Conservation (phyloP, 2,888 invertebrate genomes). For the Hyles lineata region DNA sequence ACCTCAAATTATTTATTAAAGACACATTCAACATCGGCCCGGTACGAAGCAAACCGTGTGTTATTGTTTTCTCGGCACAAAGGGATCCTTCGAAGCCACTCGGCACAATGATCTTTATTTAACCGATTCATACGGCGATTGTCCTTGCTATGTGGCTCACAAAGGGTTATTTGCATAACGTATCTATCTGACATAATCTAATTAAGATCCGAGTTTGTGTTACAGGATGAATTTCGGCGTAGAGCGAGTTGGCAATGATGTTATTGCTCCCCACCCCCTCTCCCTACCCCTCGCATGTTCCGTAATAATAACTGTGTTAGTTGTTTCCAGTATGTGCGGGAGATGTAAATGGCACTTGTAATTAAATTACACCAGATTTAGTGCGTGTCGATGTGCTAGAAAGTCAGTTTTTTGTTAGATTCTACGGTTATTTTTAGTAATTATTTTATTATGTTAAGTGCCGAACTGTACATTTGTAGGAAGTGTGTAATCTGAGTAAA, state of each 20-base stretch:
- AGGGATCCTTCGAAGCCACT: constrained; percentile 71
- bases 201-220: constrained; percentile 48
- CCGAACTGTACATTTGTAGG: neutral
- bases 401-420: neutral
- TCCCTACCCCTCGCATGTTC: neutral
- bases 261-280: constrained; percentile 2
- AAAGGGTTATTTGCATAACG: constrained; percentile 75
- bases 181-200: constrained; percentile 63
- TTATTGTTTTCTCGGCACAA: constrained; percentile 76
- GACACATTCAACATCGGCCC: constrained; percentile 50
- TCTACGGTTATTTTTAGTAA: constrained; percentile 13
- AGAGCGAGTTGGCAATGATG: neutral
- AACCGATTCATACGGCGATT: constrained; percentile 71
- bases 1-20: constrained; percentile 48
- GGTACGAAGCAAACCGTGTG: constrained; percentile 57
- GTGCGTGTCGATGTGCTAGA: constrained; percentile 16
- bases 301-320: neutral
- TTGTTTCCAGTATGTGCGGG: neutral
- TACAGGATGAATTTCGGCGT: constrained; percentile 15
- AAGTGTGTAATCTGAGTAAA: neutral
- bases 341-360: neutral
- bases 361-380: constrained; percentile 5
- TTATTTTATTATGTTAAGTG: constrained; percentile 1
- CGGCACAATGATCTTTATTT: constrained; percentile 71
- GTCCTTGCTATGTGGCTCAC: constrained; percentile 63